A percentile compares a stretch with the other conserved stretches of the same genome.
phyloP scores from a whole-genome alignment of 2,797 vertebrate species.

The Bothrops alternatus region DNA sequence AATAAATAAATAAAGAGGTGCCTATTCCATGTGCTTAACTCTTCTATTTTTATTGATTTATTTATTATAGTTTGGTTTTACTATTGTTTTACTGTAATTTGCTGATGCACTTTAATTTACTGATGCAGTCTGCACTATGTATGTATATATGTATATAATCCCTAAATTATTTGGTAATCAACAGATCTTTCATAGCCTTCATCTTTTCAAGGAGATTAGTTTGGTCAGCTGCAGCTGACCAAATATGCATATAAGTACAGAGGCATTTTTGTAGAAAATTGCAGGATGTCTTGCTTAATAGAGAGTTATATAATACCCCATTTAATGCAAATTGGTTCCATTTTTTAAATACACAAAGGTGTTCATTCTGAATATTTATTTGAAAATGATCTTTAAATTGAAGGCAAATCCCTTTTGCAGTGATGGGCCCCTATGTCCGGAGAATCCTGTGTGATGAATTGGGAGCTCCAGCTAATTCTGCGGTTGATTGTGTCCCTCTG shows the following conservation, averaged over 20 bases:
- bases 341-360: not conserved
- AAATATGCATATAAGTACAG: not conserved
- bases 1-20: not conserved
- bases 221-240: not conserved
- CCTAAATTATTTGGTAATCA: not conserved
- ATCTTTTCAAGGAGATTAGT: not conserved
- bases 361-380: not conserved
- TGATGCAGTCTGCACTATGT: too few species aligned
- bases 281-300: not conserved
- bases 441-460: conserved; percentile 94
- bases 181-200: not conserved
- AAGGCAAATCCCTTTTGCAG: conserved; percentile 70
- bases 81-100: not conserved
- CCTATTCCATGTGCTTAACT: not conserved
- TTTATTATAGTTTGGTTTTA: not conserved
- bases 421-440: conserved; percentile 98
- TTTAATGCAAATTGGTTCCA: not conserved
- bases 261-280: not conserved
- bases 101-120: too few species aligned
- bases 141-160: too few species aligned
- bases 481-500: conserved; percentile 92
- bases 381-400: conserved; percentile 32
- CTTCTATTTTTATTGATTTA: not conserved
- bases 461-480: conserved; percentile 95
- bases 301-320: not conserved